A percentile compares a stretch with the other conserved stretches of the same genome.
Conservation (phyloP, 1,140 invertebrate genomes). For the Drosophila bifasciata region DNA sequence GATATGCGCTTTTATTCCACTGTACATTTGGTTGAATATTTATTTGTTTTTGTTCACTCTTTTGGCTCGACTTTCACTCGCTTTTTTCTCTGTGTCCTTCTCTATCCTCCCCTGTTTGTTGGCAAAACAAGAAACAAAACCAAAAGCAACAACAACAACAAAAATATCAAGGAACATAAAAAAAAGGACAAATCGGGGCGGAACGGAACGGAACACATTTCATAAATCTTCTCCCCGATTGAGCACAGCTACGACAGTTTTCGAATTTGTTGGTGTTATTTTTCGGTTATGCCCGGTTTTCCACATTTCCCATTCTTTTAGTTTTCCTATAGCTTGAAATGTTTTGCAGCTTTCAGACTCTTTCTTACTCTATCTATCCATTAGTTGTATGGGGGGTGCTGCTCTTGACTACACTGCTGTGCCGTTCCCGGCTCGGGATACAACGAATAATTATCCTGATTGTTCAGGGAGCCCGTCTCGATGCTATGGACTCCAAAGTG, state of each 20-base stretch:
- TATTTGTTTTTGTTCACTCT: conserved; percentile 59
- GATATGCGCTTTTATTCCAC: conserved; percentile 12
- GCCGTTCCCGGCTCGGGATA: too few relatives aligned
- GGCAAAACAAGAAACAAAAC: conserved; percentile 15
- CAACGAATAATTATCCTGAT: too few relatives aligned
- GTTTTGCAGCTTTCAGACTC: too few relatives aligned
- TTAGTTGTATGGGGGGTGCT: too few relatives aligned
- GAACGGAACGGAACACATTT: conserved; percentile 72
- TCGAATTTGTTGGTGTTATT: conserved; percentile 60
- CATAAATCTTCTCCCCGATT: conserved; percentile 75
- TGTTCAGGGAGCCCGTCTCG: too few relatives aligned
- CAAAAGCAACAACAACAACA: conserved; percentile 8
- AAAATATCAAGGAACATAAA: conserved; percentile 19
- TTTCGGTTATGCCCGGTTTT: conserved; percentile 36
- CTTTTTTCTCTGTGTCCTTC: too few relatives aligned
- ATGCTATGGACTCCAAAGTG: too few relatives aligned
- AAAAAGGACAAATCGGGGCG: conserved; percentile 49
- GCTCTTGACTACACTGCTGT: too few relatives aligned
- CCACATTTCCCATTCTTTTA: conserved; percentile 2
- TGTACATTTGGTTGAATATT: conserved; percentile 51
- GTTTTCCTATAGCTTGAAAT: not conserved
- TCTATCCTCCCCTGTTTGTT: conserved; percentile 15
- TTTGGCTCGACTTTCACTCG: not conserved
- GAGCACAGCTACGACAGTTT: conserved; percentile 59
- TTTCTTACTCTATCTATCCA: too few relatives aligned